phyloP scores from a whole-genome alignment of 2,113 vertebrate genomes.

The Propithecus coquereli region DNA sequence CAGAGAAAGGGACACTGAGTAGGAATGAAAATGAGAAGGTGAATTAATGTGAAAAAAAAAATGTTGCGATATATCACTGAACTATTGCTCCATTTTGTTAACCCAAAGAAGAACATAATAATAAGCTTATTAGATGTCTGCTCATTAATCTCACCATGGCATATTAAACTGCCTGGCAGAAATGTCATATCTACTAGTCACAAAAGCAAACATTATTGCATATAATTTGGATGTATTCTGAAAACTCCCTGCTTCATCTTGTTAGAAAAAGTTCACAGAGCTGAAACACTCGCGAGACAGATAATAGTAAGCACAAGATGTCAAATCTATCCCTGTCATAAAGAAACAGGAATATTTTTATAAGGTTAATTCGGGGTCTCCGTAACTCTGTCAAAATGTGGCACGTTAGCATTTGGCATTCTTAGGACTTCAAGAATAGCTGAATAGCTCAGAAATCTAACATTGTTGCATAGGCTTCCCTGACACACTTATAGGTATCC shows the following conservation, averaged over 20 bases:
- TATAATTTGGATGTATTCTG: constrained; percentile 34
- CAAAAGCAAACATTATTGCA: constrained; percentile 37
- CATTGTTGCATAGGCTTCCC: not conserved
- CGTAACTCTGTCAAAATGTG: constrained; percentile 64
- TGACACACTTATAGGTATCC: not conserved
- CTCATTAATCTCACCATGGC: not conserved
- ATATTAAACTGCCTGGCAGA: not conserved
- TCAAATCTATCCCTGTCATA: constrained; percentile 58
- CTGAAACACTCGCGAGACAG: constrained; percentile 47
- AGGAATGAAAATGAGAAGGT: not conserved
- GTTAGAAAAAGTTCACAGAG: constrained; percentile 52
- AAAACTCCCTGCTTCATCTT: constrained; percentile 39
- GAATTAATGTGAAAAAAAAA: not conserved
- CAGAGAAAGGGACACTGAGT: not conserved
- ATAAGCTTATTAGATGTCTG: not conserved
- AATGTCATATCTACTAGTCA: not conserved
- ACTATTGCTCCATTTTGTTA: not conserved
- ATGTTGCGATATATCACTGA: not conserved
- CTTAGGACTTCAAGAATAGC: constrained; percentile 46
- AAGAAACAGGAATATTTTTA: constrained; percentile 62
- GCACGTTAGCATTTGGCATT: constrained; percentile 26
- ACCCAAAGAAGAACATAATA: not conserved
- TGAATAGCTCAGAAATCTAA: constrained; percentile 62
- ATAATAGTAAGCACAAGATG: constrained; percentile 48
- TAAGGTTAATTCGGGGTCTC: constrained; percentile 69